Conservation (phyloP, 35 echinoderm and acorn worm species). For the Stichopus chloronotus region DNA sequence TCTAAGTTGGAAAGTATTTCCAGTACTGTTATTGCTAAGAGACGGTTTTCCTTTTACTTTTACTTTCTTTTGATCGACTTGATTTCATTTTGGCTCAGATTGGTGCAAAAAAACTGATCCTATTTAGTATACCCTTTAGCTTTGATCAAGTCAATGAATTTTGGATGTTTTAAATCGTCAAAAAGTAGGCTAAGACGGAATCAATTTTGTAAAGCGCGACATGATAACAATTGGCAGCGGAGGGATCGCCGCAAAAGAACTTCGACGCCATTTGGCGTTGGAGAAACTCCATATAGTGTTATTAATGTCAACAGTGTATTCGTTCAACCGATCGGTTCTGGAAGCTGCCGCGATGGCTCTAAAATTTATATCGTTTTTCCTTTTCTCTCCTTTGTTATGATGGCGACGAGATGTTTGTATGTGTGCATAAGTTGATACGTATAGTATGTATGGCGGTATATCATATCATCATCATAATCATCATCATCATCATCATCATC, state of each 20-base stretch:
- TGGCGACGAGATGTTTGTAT: too few relatives aligned
- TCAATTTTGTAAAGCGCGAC: background rate
- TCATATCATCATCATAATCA: too few relatives aligned
- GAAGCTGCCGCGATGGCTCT: background rate
- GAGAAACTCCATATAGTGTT: background rate
- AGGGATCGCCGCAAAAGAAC: background rate
- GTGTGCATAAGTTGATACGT: too few relatives aligned
- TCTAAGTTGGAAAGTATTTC: too few relatives aligned
- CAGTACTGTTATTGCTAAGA: too few relatives aligned
- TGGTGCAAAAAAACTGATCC: background rate
- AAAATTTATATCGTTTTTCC: background rate
- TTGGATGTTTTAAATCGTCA: background rate
- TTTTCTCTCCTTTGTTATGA: background rate
- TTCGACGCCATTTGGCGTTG: background rate
- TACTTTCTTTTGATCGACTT: background rate
- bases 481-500: too few relatives aligned
- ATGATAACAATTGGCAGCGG: background rate
- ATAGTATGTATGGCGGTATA: too few relatives aligned
- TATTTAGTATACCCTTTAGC: background rate
- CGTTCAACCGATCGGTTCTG: background rate
- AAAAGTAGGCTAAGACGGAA: slow-evolving; percentile 4
- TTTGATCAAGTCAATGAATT: slow-evolving; percentile 6
- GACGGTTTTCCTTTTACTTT: background rate
- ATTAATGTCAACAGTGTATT: background rate
- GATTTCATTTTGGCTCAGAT: background rate